These are phyloP conservation scores for Brachylomia viminalis DNA, from an alignment of 2,888 invertebrate species.

Conservation along the genomic window DNA sequence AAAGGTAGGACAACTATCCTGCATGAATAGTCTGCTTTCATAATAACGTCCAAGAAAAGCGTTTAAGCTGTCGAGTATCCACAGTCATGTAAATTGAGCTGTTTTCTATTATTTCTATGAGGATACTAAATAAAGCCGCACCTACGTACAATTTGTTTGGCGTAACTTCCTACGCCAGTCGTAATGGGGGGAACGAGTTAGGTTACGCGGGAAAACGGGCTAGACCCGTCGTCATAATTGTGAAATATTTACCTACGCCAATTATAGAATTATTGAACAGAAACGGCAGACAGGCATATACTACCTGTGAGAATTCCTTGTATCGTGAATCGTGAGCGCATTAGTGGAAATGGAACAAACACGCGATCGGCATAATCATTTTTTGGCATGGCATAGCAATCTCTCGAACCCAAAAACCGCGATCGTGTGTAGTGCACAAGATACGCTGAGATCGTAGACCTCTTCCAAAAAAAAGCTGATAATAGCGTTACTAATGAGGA, in stretches of 20 bases:
- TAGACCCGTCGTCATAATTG: conserved; percentile 48
- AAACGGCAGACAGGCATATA: neutral
- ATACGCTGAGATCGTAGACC: neutral
- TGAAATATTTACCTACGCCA: conserved; percentile 45
- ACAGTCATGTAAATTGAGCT: conserved; percentile 45
- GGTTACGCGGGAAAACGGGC: conserved; percentile 49
- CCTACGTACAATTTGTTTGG: conserved; percentile 40
- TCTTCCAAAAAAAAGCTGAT: neutral
- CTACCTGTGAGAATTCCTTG: conserved; percentile 1
- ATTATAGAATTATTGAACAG: conserved; percentile 19
- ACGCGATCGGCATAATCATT: neutral
- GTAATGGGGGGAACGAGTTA: conserved; percentile 44
- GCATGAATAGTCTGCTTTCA: conserved; percentile 40
- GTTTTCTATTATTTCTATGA: conserved; percentile 43
- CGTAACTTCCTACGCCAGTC: conserved; percentile 56
- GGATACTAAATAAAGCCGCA: conserved; percentile 47
- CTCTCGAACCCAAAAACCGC: neutral
- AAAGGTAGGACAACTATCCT: conserved; percentile 24
- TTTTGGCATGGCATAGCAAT: neutral
- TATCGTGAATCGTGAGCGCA: neutral
- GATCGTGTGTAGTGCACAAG: neutral
- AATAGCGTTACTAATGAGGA: conserved; percentile 11
- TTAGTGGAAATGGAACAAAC: neutral
- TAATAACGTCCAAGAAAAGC: conserved; percentile 47
- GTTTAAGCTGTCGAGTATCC: conserved; percentile 27